Conservation (phyloP, 2,888 invertebrate species). For the Cataglyphis rosenhaueri region DNA sequence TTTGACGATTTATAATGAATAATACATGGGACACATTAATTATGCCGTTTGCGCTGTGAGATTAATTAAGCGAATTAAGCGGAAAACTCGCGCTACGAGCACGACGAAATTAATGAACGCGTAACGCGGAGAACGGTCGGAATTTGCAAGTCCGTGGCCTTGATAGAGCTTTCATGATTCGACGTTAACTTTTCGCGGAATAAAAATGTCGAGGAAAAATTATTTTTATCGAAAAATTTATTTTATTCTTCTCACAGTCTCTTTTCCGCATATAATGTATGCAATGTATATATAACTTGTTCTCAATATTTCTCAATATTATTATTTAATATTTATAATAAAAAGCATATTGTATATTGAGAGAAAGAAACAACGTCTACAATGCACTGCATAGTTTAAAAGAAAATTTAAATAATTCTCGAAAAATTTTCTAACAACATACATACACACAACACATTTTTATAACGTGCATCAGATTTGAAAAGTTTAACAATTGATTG, state of each 20-base stretch:
- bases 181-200: slow-evolving; percentile 30
- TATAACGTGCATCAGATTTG: too few species aligned
- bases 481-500: not conserved
- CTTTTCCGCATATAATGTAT: not conserved
- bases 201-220: not conserved
- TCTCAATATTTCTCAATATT: not conserved
- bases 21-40: slow-evolving; percentile 36
- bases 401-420: too few species aligned
- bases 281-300: not conserved
- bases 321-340: not conserved
- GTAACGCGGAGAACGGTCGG: not conserved
- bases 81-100: slow-evolving; percentile 32
- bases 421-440: too few species aligned
- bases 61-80: slow-evolving; percentile 47
- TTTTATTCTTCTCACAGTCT: not conserved
- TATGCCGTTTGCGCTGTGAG: slow-evolving; percentile 16
- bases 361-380: not conserved
- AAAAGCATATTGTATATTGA: not conserved
- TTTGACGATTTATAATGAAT: slow-evolving; percentile 39
- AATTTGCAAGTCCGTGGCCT: slow-evolving; percentile 56
- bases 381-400: too few species aligned
- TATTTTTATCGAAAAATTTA: slow-evolving; percentile 1
- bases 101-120: slow-evolving; percentile 42
- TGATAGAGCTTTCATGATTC: slow-evolving; percentile 42
- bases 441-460: not conserved